These are phyloP conservation scores for Ligdia adustata DNA, from an alignment of 2,888 invertebrate genomes.

Conservation along the genomic window DNA sequence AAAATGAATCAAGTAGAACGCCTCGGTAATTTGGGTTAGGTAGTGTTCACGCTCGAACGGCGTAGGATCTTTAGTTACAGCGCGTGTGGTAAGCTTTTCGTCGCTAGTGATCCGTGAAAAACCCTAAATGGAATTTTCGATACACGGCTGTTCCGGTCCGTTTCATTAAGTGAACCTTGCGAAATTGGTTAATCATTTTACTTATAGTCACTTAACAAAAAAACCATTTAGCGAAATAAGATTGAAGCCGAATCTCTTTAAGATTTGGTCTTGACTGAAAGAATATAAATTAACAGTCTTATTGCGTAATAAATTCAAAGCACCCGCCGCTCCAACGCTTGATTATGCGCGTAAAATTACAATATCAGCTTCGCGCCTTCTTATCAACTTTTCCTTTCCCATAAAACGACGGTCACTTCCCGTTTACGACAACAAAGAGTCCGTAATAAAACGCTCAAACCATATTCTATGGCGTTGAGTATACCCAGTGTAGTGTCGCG, in stretches of 20 bases:
- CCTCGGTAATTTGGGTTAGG: slow-evolving; percentile 32
- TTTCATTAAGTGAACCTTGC: slow-evolving; percentile 33
- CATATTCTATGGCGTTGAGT: slow-evolving; percentile 20
- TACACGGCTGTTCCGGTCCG: slow-evolving; percentile 35
- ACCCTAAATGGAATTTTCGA: slow-evolving; percentile 46
- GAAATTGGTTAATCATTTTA: slow-evolving; percentile 29
- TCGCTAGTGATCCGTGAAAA: slow-evolving; percentile 45
- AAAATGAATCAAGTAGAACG: slow-evolving; percentile 36
- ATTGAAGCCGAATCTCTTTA: slow-evolving; percentile 14
- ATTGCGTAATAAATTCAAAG: slow-evolving; percentile 25
- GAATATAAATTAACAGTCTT: slow-evolving; percentile 24
- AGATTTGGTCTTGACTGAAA: slow-evolving; percentile 19
- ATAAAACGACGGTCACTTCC: slow-evolving; percentile 31
- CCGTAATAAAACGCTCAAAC: slow-evolving; percentile 24
- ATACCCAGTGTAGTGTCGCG: slow-evolving; percentile 13
- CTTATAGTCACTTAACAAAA: slow-evolving; percentile 3
- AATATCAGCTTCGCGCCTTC: slow-evolving; percentile 27
- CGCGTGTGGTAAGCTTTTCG: slow-evolving; percentile 38
- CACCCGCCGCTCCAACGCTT: slow-evolving; percentile 18
- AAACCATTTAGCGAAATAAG: slow-evolving; percentile 5
- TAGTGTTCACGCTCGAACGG: slow-evolving; percentile 35
- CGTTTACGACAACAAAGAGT: slow-evolving; percentile 27
- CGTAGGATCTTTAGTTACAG: slow-evolving; percentile 36
- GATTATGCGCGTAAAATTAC: slow-evolving; percentile 27
- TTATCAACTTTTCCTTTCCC: slow-evolving; percentile 27